Conservation (phyloP, 2,797 vertebrate genomes). For the Chloroceryle amazona region DNA sequence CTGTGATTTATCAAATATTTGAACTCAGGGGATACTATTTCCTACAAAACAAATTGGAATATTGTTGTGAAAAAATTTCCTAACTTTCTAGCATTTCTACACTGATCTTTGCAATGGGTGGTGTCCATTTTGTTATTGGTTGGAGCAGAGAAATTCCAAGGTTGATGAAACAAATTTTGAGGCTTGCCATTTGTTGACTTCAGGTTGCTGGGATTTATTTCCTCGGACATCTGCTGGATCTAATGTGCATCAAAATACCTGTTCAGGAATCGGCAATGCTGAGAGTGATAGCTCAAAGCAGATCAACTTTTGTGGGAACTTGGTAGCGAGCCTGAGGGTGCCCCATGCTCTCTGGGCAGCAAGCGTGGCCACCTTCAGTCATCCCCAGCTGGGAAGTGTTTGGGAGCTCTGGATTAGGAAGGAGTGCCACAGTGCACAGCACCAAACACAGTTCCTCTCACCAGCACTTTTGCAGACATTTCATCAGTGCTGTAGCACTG, state of each 20-base stretch:
- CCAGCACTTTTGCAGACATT: background rate
- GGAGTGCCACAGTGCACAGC: background rate
- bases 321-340: fast-evolving
- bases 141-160: background rate
- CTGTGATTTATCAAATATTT: constrained; percentile 19
- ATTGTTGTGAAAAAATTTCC: background rate
- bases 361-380: fast-evolving
- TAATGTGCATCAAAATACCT: background rate
- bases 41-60: background rate
- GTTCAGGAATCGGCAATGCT: fast-evolving
- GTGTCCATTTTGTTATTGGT: background rate
- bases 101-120: background rate
- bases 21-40: background rate
- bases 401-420: background rate
- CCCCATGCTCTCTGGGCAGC: background rate
- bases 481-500: background rate
- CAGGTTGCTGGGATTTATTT: background rate
- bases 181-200: background rate
- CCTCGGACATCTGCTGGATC: background rate
- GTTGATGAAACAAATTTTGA: background rate
- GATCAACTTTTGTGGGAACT: fast-evolving
- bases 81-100: background rate
- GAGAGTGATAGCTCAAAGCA: fast-evolving
- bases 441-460: background rate
- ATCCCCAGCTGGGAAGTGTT: fast-evolving